Base-by-base conservation (phyloP, 1,140 invertebrate genomes). In the Proales similis region DNA sequence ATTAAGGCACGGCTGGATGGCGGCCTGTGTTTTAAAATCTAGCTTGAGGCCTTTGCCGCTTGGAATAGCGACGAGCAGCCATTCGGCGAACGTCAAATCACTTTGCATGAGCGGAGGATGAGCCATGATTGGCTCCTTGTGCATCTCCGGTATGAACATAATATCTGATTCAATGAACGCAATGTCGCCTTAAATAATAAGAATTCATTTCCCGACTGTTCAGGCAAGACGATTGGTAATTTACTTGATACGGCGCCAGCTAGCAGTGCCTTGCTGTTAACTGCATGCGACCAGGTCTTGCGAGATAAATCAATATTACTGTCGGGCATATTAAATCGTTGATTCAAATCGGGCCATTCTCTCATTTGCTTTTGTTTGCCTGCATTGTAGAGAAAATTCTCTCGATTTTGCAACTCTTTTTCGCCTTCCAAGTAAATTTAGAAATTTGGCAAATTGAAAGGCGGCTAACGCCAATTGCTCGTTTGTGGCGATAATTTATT, bases 201-300 rank as follows among this genome's bases (percentile, higher is more conserved):
- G 4, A n/a, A 5, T 43, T 43, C 17, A 43, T 43, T 4, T 5
- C 4, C 5, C 5, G n/a, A 43, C 39, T 43, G 22, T 4, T 43
- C 17, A n/a, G 4, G 22, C 22, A 36, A 43, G n/a, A 43, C 4
- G 4, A 5, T 4, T 43, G n/a, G 4, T n/a, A 5, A 5, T 12
- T 45, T 61, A 61, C 57, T 61, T 46, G 27, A 22, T 17, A 61
- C 11, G 22, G 57, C 19, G 6, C 24, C n/a, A 24, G n/a, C 5
- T 9, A 61, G 20, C 19, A 46, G 45, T 9, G 4, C 1, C 38
- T 32, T 45, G 2, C 11, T 60, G 19, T 60, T 60, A 22, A 60
- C 53, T 19, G 53, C 53, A 42, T 60, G 53, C 11, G 53, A 42
- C 53, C 53, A 60, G 30, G 53, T 60, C 24, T 45, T 42, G 20